Evolutionary conservation across 2,888 invertebrate genomes (phyloP).

Genomic region (Taenaris catops): DNA sequence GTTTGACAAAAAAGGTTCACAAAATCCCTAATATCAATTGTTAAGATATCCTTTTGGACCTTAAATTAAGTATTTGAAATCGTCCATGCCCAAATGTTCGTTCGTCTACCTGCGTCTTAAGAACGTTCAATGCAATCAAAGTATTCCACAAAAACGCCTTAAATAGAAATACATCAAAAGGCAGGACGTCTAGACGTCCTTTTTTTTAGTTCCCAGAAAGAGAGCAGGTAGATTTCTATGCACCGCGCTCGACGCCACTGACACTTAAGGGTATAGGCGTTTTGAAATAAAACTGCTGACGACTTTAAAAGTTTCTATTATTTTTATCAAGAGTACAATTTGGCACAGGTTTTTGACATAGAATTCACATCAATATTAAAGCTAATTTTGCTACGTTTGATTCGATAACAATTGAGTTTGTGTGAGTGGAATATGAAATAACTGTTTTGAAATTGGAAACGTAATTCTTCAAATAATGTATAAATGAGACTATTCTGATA

Average conservation of each 20-base stretch:
- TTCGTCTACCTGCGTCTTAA: conserved; percentile 68
- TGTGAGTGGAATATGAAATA: too few species aligned
- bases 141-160: conserved; percentile 61
- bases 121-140: conserved; percentile 56
- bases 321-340: conserved; percentile 26
- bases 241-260: conserved; percentile 1
- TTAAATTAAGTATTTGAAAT: conserved; percentile 50
- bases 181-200: conserved; percentile 73
- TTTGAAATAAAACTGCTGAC: conserved; percentile 27
- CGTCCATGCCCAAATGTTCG: conserved; percentile 30
- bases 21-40: conserved; percentile 28
- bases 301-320: conserved; percentile 29
- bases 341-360: conserved; percentile 25
- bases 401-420: too few species aligned
- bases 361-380: conserved; percentile 17
- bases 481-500: too few species aligned
- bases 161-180: conserved; percentile 65
- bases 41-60: conserved; percentile 45
- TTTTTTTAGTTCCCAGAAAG: conserved; percentile 59
- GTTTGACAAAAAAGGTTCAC: conserved; percentile 32
- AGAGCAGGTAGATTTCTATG: conserved; percentile 61
- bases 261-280: conserved; percentile 1
- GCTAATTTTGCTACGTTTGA: conserved; percentile 4
- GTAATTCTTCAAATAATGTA: too few species aligned
- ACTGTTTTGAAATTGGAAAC: too few species aligned